Evolutionary conservation across 2,797 vertebrate genomes (phyloP), one percentile per base, ranked within the genome.

Genomic region (Coilia nasus): DNA sequence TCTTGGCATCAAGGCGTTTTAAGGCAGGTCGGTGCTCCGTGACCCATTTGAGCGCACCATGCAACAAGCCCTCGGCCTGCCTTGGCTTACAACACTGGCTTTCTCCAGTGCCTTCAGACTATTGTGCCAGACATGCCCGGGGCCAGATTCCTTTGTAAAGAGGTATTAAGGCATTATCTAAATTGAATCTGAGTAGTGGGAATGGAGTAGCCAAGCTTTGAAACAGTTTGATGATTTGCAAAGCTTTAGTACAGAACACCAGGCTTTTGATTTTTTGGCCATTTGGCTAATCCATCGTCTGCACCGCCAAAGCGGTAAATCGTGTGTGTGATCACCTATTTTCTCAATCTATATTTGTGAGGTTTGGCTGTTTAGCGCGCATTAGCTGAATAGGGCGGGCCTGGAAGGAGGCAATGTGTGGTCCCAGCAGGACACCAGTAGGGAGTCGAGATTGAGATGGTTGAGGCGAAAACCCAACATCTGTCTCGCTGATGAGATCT

Each of bases 401-500:
- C 64, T 14, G 11, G 64, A 28, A 23, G 64, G 5, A 71, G 28
- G 1, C 23, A 23, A 6, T 25, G 60, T 1, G 23, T 62, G 60
- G 14, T 44, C 71, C 1, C 17, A 44, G 31, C 31, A 7, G 71
- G 71, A 44, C 7, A 9, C 14, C 71, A 10, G 2, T 12, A 19
- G 9, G 7, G 17, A 78, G n/a, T n/a, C 35, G 71, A 78, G 15
- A 78, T 78, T 41, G 7, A 78, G 35, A 44, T 78, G 71, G 71
- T 41, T 78, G 71, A 78, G 71, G 17, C 35, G 7, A 44, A 78
- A 41, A 44, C 71, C 71, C 6, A 78, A 78, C 71, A 78, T 78
- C 71, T 78, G 71, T 78, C 31, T 41, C 2, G 71, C 35, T 44
- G 71, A 78, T 78, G 71, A 78, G 35, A 44, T 21, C 83, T 92